Conservation (phyloP, 2,888 invertebrate species). For the Andricus quercusramuli region DNA sequence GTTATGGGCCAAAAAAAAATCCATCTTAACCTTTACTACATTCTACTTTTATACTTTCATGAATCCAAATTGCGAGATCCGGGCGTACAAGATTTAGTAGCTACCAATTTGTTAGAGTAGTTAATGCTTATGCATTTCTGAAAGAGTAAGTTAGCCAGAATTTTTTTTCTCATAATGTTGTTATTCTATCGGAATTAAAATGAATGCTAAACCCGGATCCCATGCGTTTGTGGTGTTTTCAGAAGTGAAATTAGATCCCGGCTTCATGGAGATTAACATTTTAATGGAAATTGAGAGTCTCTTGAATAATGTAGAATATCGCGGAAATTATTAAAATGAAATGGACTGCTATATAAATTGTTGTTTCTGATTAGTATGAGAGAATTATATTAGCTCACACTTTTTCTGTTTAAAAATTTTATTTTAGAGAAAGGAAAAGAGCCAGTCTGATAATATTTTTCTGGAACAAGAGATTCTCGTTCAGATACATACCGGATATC, state of each 20-base stretch:
- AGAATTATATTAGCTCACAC: not conserved
- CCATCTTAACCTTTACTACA: too few species aligned
- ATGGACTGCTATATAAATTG: too few species aligned
- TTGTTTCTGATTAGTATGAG: not conserved
- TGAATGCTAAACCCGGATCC: not conserved
- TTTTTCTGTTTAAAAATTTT: not conserved
- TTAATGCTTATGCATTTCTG: constrained; percentile 25
- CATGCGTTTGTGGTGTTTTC: not conserved
- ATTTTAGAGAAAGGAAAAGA: not conserved
- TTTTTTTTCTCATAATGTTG: constrained; percentile 1
- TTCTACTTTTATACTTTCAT: too few species aligned
- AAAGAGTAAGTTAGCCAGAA: not conserved
- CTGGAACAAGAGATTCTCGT: too few species aligned
- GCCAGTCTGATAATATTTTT: too few species aligned
- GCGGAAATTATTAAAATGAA: too few species aligned
- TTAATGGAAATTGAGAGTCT: not conserved
- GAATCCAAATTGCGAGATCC: not conserved
- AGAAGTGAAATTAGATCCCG: constrained; percentile 8
- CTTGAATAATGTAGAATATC: too few species aligned
- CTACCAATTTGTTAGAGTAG: constrained; percentile 22
- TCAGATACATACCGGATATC: too few species aligned
- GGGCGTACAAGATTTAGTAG: constrained; percentile 15
- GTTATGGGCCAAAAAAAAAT: too few species aligned
- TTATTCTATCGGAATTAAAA: constrained; percentile 18
- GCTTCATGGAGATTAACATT: not conserved